These are phyloP conservation scores for Oxyruncus cristatus DNA, from an alignment of 2,113 vertebrate species.

Conservation along the genomic window DNA sequence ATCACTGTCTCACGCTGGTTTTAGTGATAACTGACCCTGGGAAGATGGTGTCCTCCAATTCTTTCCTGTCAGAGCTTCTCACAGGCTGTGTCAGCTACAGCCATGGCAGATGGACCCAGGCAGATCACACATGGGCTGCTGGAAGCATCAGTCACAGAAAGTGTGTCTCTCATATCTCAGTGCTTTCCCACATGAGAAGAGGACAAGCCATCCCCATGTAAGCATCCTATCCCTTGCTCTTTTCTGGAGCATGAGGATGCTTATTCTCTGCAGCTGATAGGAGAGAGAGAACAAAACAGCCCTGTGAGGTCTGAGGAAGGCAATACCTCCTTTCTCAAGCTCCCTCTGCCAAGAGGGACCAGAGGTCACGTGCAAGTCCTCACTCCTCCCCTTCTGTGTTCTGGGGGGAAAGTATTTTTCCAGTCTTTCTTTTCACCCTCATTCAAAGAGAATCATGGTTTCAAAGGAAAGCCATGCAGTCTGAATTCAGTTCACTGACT, in stretches of 20 bases:
- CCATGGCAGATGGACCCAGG: neutral
- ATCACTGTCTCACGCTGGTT: neutral
- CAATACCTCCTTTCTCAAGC: neutral
- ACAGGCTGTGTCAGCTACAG: neutral
- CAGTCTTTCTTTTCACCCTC: neutral
- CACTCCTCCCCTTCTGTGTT: neutral
- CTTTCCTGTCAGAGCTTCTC: neutral
- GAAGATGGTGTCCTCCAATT: neutral
- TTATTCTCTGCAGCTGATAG: neutral
- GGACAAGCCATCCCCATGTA: neutral
- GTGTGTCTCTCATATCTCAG: neutral
- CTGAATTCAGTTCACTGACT: neutral
- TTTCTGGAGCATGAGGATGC: neutral
- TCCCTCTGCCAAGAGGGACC: neutral
- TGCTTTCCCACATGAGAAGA: neutral
- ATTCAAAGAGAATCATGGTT: neutral
- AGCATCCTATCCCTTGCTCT: neutral
- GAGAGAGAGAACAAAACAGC: neutral
- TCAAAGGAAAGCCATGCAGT: neutral
- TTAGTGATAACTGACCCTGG: neutral
- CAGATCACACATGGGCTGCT: accelerated
- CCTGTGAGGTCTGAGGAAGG: neutral
- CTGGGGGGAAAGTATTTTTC: neutral
- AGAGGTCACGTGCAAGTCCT: neutral
- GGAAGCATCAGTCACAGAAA: neutral